Evolutionary conservation across 2,797 vertebrate species (phyloP), one percentile per base, ranked within the genome.

Genomic region (Gastrophryne carolinensis): DNA sequence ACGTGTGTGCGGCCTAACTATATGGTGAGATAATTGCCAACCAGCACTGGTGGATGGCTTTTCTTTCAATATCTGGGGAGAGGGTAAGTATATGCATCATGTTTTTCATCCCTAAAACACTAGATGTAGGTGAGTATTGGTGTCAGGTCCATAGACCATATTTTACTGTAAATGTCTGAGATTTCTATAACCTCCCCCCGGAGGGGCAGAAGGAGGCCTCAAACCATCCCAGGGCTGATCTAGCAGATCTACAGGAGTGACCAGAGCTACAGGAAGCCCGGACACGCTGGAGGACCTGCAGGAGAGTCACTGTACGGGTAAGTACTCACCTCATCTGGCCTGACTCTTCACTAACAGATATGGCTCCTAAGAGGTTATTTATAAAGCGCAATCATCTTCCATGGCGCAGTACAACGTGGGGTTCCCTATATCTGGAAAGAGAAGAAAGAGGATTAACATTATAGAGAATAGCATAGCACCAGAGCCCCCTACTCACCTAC

Each of bases 171-270:
- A 24, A 0, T 86, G 91, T 94, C 15, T 54, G 90, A 86, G 89
- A 89, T 78, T 80, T 90, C 89, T 92, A 92, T 89, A 90, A 92
- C 93, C 90, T 82, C 68, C 54, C 85, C 12, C 71, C 9, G 83
- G 52, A 79, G 7, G 12, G 1, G 30, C 86, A 82, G 81, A 77
- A 84, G 79, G 79, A 85, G 89, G 92, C 91, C 93, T 95, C 93
- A 94, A 94, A 95, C 93, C 23, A 2, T 87, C 90, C 77, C 93
- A 61, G 4, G 0, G 79, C 5, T 88, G 63, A 79, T 95, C 81
- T 94, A 52, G 72, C 72, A 74, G 92, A 90, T 35, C 83, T 64
- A 47, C 27, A 94, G 92, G 91, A 93, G 90, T 89, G 91, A 79
- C 21, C 77, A 73, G 75, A 83, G 84, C 86, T 92, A 95, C 87